These are phyloP conservation scores for Drosophila nigromelanica DNA, from an alignment of 1,140 invertebrate genomes.

Conservation along the genomic window DNA sequence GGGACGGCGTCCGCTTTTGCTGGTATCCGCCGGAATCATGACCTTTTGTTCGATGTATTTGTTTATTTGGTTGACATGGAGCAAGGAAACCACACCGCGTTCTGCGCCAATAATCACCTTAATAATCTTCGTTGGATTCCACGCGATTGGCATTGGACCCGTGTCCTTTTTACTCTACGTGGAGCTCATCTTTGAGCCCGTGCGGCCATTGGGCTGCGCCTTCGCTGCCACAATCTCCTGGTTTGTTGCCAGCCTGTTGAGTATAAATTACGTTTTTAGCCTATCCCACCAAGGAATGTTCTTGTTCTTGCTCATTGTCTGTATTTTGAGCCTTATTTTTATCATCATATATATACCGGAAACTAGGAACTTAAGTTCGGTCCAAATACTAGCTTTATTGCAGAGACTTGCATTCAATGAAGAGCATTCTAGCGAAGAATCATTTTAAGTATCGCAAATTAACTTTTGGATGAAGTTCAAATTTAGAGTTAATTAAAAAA, in stretches of 20 bases:
- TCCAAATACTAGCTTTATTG: conserved; percentile 11
- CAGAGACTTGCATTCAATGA: background rate
- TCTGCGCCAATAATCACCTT: background rate
- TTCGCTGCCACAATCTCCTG: background rate
- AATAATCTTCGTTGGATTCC: background rate
- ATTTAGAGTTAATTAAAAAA: no score
- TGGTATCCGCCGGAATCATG: background rate
- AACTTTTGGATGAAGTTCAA: no score
- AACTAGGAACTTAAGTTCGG: conserved; percentile 10
- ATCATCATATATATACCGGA: conserved; percentile 31
- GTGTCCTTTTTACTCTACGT: conserved; percentile 1
- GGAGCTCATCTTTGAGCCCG: background rate
- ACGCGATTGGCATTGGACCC: conserved; percentile 2
- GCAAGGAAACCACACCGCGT: no score
- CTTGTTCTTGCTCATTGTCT: background rate
- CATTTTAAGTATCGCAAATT: no score
- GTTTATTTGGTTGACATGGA: background rate
- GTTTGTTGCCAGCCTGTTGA: background rate
- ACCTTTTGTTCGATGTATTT: background rate
- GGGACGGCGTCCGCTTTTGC: conserved; percentile 34
- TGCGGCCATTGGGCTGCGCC: background rate
- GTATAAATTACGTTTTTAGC: background rate
- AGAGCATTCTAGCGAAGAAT: conserved; percentile 6
- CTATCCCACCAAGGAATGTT: background rate
- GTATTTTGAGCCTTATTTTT: conserved; percentile 10